Evolutionary conservation across 2,888 invertebrate genomes (phyloP), one percentile per base, ranked within the genome.

Genomic region (Folsomia manolachei): DNA sequence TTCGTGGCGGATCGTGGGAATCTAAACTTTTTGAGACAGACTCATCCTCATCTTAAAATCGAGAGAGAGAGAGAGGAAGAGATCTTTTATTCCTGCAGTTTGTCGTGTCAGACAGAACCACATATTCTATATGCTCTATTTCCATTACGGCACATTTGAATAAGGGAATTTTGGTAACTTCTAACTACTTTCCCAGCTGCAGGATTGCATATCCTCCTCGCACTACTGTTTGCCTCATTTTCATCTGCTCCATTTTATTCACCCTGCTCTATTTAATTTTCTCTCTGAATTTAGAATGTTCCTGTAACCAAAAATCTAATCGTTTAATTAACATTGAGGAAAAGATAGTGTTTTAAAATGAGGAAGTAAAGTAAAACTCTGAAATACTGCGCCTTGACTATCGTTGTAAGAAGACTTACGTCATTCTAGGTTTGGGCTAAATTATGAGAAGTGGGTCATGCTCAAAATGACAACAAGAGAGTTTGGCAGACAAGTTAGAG

Each of bases 391-490:
- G 7, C 18, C 56, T n/a, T 56, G 11, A 14, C 21, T 21, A 7
- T 56, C 19, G 4, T n/a, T 56, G 19, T 51, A 51, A 14, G 7
- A 18, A 56, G n/a, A 7, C 19, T 56, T 56, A 56, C 56, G 56
- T 56, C 56, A 56, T 19, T n/a, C 4, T 56, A 56, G n/a, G 56
- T 56, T 56, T n/a, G 56, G 56, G 56, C 4, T 56, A 39, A 39
- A 39, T 14, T 14, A 19, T 56, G 21, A 56, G 56, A 64, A 66
- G 66, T 66, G 53, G 66, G 66, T 66, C 66, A 66, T 52, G 52
- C 52, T 66, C 66, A 51, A 66, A 51, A 66, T 24, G 39, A 56
- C 7, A 56, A 14, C 56, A n/a, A 18, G n/a, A n/a, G n/a, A n/a
- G n/a, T n/a, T n/a, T n/a, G n/a, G n/a, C n/a, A n/a, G 18, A 56